phyloP scores from a whole-genome alignment of 2,888 invertebrate species.

The Cotesia congregata region DNA sequence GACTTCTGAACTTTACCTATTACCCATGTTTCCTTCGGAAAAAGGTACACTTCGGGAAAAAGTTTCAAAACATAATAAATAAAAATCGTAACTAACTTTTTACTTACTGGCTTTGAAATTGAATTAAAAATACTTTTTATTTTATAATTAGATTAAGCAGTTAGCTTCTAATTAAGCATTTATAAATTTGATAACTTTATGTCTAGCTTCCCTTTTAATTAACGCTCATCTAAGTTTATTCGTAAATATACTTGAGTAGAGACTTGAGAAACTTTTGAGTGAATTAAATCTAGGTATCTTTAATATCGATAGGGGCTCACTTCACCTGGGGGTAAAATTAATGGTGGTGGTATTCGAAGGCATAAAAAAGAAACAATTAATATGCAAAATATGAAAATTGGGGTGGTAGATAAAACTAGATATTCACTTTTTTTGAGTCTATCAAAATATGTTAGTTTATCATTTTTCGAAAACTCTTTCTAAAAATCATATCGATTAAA shows the following conservation, averaged over 20 bases:
- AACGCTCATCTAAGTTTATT: slow-evolving; percentile 40
- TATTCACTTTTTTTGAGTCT: too few species aligned
- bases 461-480: too few species aligned
- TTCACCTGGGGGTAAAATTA: slow-evolving; percentile 25
- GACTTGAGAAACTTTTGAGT: slow-evolving; percentile 22
- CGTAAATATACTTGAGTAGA: slow-evolving; percentile 39
- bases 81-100: too few species aligned
- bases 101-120: too few species aligned
- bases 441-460: too few species aligned
- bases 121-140: too few species aligned
- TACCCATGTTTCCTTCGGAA: too few species aligned
- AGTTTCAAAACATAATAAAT: too few species aligned
- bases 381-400: background rate
- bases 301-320: slow-evolving; percentile 6
- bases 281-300: slow-evolving; percentile 24
- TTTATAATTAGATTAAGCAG: slow-evolving; percentile 45
- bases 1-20: slow-evolving; percentile 18
- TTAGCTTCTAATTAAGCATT: slow-evolving; percentile 59
- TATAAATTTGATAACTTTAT: slow-evolving; percentile 56
- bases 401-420: background rate
- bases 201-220: slow-evolving; percentile 44
- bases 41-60: too few species aligned
- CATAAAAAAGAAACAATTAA: background rate
- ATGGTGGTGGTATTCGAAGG: slow-evolving; percentile 19
- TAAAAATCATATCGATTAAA: too few species aligned